Evolutionary conservation across 2,888 invertebrate genomes (phyloP).

Genomic region (Caenorhabditis sp.): DNA sequence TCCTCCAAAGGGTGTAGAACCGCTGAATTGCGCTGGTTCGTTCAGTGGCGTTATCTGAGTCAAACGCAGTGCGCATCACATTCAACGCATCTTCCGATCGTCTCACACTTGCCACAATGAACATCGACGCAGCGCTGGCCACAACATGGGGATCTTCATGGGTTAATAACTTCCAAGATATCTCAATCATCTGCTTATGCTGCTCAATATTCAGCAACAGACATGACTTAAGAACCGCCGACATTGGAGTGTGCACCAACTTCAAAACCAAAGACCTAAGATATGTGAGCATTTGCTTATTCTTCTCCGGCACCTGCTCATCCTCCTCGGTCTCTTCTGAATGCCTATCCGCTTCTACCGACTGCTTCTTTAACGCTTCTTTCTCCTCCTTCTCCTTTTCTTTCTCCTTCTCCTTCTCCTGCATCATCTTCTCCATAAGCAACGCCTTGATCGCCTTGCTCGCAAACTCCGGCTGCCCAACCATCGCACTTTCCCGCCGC

Average conservation of each 20-base stretch:
- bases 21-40: conserved; percentile 83
- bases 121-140: conserved; percentile 80
- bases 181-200: conserved; percentile 80
- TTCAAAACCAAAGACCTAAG: conserved; percentile 58
- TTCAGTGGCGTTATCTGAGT: conserved; percentile 83
- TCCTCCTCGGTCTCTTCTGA: conserved; percentile 60
- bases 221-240: conserved; percentile 86
- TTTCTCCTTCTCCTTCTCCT: conserved; percentile 62
- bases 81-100: conserved; percentile 87
- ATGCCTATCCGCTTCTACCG: conserved; percentile 43
- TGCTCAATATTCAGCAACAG: conserved; percentile 80
- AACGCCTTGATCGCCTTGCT: conserved; percentile 66
- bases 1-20: conserved; percentile 94
- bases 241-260: conserved; percentile 85
- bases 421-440: conserved; percentile 69
- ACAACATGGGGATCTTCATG: conserved; percentile 81
- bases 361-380: conserved; percentile 54
- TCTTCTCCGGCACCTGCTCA: conserved; percentile 35
- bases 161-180: conserved; percentile 92
- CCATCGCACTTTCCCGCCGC: conserved; percentile 68
- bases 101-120: conserved; percentile 90
- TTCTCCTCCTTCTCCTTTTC: conserved; percentile 63
- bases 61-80: conserved; percentile 86
- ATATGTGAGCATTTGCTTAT: conserved; percentile 49
- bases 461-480: conserved; percentile 64